Evolutionary conservation across 2,888 invertebrate species (phyloP).

Genomic region (Bellardia bayeri): DNA sequence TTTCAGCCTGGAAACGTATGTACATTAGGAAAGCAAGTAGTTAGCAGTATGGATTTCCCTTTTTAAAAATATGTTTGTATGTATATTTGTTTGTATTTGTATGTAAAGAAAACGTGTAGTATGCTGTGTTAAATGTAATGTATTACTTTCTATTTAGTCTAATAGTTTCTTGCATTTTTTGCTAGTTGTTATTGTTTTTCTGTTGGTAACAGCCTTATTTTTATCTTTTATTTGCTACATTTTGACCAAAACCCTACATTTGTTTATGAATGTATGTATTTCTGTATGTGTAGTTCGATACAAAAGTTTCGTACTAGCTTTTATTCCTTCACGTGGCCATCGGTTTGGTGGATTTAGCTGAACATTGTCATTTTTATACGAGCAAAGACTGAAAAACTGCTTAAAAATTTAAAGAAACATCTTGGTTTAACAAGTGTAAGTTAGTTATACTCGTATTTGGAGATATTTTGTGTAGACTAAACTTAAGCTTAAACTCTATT

Average conservation of each 20-base stretch:
- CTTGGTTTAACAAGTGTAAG: too few relatives aligned
- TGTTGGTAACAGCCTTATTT: constrained; percentile 1
- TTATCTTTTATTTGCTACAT: constrained; percentile 7
- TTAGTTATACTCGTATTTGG: too few relatives aligned
- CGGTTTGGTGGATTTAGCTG: neutral
- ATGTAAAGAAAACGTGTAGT: neutral
- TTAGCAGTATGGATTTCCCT: neutral
- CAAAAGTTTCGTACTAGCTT: neutral
- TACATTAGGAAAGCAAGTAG: neutral
- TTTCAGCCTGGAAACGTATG: neutral
- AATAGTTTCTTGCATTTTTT: constrained; percentile 7
- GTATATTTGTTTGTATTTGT: neutral
- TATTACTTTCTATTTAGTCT: constrained; percentile 13
- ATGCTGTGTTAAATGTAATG: constrained; percentile 2
- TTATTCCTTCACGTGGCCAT: neutral
- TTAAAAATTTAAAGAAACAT: too few relatives aligned
- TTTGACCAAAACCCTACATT: neutral
- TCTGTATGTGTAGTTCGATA: neutral
- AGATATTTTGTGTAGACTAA: too few relatives aligned
- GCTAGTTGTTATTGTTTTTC: constrained; percentile 4
- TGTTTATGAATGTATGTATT: too few relatives aligned
- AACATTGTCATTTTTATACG: neutral
- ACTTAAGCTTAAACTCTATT: too few relatives aligned
- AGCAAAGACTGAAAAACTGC: too few relatives aligned
- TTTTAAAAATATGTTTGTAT: neutral